Evolutionary conservation across 2,888 invertebrate genomes (phyloP).

Genomic region (Caenorhabditis sp.): DNA sequence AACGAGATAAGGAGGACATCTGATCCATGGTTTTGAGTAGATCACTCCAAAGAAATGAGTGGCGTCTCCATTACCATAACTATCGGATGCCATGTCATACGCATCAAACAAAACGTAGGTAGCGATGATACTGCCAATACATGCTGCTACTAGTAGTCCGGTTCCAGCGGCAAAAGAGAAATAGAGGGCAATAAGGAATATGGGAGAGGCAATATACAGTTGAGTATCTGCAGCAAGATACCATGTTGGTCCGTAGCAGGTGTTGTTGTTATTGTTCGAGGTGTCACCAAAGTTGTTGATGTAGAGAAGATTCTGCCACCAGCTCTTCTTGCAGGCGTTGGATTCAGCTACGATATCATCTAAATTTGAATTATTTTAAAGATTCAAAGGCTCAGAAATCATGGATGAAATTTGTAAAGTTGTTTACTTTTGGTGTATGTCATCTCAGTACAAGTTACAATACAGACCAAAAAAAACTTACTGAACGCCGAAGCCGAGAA

Average conservation of each 20-base stretch:
- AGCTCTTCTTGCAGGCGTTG: constrained; percentile 60
- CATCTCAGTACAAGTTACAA: too few species aligned
- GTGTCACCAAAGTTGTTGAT: constrained; percentile 70
- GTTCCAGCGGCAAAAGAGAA: constrained; percentile 51
- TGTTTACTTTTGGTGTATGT: not conserved
- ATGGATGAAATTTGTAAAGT: not conserved
- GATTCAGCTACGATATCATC: constrained; percentile 31
- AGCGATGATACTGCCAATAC: constrained; percentile 25
- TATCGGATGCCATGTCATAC: constrained; percentile 30
- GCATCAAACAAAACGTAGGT: constrained; percentile 6
- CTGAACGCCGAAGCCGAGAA: constrained; percentile 42
- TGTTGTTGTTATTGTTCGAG: constrained; percentile 6
- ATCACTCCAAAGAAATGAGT: constrained; percentile 24
- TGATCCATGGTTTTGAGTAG: constrained; percentile 79
- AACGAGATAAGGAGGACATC: constrained; percentile 84
- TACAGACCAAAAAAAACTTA: constrained; percentile 17
- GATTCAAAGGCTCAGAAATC: too few species aligned
- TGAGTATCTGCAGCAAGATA: constrained; percentile 67
- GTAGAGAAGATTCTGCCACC: constrained; percentile 75
- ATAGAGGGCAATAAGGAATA: constrained; percentile 56
- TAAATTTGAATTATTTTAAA: not conserved
- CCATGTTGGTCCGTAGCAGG: constrained; percentile 61
- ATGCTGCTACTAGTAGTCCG: constrained; percentile 5
- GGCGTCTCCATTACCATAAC: constrained; percentile 29
- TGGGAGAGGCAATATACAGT: constrained; percentile 58